Conservation (phyloP, 2,888 invertebrate genomes). For the Vanessa cardui region DNA sequence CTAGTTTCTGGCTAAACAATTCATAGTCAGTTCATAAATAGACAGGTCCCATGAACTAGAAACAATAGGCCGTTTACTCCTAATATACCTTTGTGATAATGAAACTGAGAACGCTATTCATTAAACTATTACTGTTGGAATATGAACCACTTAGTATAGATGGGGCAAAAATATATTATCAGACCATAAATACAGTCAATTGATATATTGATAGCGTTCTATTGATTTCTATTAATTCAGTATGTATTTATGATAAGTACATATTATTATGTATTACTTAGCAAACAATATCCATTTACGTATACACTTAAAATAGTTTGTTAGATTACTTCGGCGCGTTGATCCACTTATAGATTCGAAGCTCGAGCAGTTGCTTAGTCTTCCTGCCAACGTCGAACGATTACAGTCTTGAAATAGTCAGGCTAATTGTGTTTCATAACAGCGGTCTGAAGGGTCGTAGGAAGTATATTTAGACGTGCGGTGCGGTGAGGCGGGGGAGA, state of each 20-base stretch:
- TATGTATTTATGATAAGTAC: background rate
- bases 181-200: no score
- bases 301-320: slow-evolving; percentile 16
- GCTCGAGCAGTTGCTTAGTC: slow-evolving; percentile 47
- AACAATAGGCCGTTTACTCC: slow-evolving; percentile 75
- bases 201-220: no score
- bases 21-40: slow-evolving; percentile 62
- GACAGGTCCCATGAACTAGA: slow-evolving; percentile 64
- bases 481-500: slow-evolving; percentile 43
- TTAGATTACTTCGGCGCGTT: slow-evolving; percentile 17
- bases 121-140: background rate
- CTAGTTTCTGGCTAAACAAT: slow-evolving; percentile 67
- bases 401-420: slow-evolving; percentile 70
- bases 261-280: background rate
- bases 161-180: no score
- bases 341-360: slow-evolving; percentile 35
- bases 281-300: slow-evolving; percentile 1
- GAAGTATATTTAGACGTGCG: slow-evolving; percentile 71
- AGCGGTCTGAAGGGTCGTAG: slow-evolving; percentile 68
- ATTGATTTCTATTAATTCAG: no score
- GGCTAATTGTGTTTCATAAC: slow-evolving; percentile 79
- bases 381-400: slow-evolving; percentile 50
- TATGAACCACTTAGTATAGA: background rate
- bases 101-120: slow-evolving; percentile 10
- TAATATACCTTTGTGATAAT: slow-evolving; percentile 75